A percentile compares a stretch with the other conserved stretches of the same genome.
These are phyloP conservation scores for Pampusana beccarii DNA, from an alignment of 2,113 vertebrate species.

Conservation along the genomic window DNA sequence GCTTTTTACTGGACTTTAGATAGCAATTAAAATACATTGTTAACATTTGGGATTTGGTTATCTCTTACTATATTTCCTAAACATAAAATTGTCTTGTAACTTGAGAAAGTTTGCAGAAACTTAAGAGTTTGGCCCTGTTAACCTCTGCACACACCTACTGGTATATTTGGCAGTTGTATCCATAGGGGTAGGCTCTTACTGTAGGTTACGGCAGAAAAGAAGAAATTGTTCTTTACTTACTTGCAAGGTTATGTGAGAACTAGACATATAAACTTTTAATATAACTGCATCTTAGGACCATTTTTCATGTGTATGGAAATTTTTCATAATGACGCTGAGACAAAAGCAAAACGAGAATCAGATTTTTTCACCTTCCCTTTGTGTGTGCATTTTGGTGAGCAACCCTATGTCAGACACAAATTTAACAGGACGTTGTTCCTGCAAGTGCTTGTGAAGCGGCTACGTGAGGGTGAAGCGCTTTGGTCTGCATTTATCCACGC, in stretches of 20 bases:
- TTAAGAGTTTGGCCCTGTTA: neutral
- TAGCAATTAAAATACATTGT: neutral
- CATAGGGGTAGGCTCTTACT: too few relatives aligned
- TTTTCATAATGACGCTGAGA: neutral
- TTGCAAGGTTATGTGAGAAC: neutral
- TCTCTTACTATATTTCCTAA: neutral
- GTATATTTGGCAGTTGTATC: neutral
- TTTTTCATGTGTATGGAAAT: fast-evolving
- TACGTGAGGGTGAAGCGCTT: neutral
- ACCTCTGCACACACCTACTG: neutral
- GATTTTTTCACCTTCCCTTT: neutral
- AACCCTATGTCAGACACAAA: neutral
- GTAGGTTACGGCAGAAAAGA: neutral
- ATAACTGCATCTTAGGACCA: neutral
- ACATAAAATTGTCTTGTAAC: neutral
- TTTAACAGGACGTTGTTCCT: neutral
- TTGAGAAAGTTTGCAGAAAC: neutral
- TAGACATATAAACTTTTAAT: neutral
- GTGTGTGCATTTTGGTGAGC: neutral
- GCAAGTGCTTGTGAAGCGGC: neutral
- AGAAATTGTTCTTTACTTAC: neutral
- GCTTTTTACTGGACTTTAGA: neutral
- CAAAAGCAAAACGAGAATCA: neutral
- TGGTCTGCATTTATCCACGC: neutral
- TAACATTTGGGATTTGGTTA: neutral